Evolutionary conservation across 2,888 invertebrate genomes (phyloP), one percentile per base, ranked within the genome.

Genomic region (Cyrtodaria siliqua): DNA sequence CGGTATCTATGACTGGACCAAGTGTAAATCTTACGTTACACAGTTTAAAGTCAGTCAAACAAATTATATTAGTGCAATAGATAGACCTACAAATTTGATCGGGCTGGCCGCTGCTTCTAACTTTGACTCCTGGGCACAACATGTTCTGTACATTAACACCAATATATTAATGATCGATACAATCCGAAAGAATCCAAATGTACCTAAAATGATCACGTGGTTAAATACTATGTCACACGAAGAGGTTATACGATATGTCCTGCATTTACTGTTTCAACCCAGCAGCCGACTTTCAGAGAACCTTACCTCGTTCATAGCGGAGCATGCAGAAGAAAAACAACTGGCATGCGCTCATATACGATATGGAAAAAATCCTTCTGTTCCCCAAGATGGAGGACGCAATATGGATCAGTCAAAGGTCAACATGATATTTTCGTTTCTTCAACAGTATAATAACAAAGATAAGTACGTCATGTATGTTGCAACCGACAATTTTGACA

Each of bases 321-420:
- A 53, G 2, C n/a, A 23, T 33, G 20, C 47, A 2, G 23, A 49
- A 16, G 23, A 12, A 8, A 68, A 53, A n/a, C 16, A 47, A 0
- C 23, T 75, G 6, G 55, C 64, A 9, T 78, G 78, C 29, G 55
- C 61, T 18, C 79, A 79, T 74, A 56, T 79, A 3, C 62, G 79
- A 0, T 33, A 56, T 14, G 79, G 79, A 2, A 63, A 42, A 55
- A 74, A 74, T 62, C 74, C 74, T 1, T 53, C 49, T 4, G 74
- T 60, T 24, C 74, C 74, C 2, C 47, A 55, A 1, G 79, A 79
- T 56, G 12, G 1, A 6, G 14, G 12, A 2, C 50, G 50, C 3
- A 6, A 3, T 16, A 24, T 26, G 23, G 63, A 67, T 40, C 8
- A 12, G n/a, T 63, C 67, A 14, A 63, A 74, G 53, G 59, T 57